Conservation (phyloP, 1,140 invertebrate species). For the Akabosia matsudoensis region DNA sequence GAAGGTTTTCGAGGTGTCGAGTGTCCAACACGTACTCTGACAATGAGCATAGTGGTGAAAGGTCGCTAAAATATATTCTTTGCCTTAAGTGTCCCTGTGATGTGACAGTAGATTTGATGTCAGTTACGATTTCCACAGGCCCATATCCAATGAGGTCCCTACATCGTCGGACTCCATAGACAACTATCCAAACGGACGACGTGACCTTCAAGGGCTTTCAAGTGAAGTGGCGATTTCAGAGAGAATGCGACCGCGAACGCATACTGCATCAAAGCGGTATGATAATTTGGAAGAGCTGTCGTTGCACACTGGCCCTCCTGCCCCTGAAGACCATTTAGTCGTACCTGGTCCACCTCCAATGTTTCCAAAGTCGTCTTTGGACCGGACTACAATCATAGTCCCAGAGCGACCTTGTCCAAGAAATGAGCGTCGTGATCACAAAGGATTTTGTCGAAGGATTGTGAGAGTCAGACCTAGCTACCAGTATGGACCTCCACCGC, state of each 20-base stretch:
- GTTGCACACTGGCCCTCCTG: constrained; percentile 17
- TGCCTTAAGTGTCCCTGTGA: no score
- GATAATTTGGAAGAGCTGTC: background rate
- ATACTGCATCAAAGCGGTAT: background rate
- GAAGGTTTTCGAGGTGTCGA: background rate
- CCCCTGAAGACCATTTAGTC: background rate
- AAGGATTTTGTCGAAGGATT: constrained; percentile 38
- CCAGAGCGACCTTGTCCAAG: constrained; percentile 38
- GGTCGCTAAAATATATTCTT: no score
- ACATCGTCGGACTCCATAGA: background rate
- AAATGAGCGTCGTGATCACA: constrained; percentile 34
- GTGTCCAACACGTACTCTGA: background rate
- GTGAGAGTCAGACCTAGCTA: constrained; percentile 35
- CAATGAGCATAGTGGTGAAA: background rate
- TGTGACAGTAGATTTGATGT: background rate
- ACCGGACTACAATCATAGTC: constrained; percentile 41
- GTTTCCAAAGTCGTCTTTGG: constrained; percentile 37
- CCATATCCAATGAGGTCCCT: background rate
- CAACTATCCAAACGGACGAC: no score
- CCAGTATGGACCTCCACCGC: constrained; percentile 15
- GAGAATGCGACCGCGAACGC: background rate
- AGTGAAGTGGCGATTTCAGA: background rate
- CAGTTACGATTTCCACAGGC: background rate
- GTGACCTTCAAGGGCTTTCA: background rate
- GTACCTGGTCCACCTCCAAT: constrained; percentile 10